phyloP scores from a whole-genome alignment of 2,797 vertebrate species.

The Jordanella pulchra region DNA sequence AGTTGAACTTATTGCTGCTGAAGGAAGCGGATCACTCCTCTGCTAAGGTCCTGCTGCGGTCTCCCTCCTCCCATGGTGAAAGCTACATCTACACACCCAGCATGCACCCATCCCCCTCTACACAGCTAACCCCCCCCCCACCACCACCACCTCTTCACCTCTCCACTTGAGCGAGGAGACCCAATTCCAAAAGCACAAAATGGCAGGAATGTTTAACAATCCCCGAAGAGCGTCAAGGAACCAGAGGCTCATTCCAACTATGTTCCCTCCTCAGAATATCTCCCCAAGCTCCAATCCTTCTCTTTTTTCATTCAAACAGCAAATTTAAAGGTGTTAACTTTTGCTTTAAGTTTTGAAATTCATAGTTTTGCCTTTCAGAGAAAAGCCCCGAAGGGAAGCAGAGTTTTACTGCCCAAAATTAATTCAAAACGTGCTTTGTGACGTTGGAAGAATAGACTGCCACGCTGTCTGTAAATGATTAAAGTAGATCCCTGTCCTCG shows the following conservation, averaged over 20 bases:
- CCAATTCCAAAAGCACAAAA: slow-evolving; percentile 80
- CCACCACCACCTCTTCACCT: slow-evolving; percentile 64
- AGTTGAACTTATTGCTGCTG: slow-evolving; percentile 56
- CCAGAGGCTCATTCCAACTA: slow-evolving; percentile 29
- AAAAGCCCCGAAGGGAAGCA: slow-evolving; percentile 64
- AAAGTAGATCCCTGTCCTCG: slow-evolving; percentile 56
- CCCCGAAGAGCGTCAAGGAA: slow-evolving; percentile 62
- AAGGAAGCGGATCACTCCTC: slow-evolving; percentile 58
- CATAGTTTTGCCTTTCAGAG: slow-evolving; percentile 48
- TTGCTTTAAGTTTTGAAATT: slow-evolving; percentile 62
- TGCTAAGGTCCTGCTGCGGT: slow-evolving; percentile 61
- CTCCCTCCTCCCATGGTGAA: slow-evolving; percentile 35
- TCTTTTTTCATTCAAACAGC: slow-evolving; percentile 28
- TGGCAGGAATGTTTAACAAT: slow-evolving; percentile 81
- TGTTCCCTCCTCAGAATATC: not conserved
- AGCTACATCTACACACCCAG: slow-evolving; percentile 45
- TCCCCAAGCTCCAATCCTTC: slow-evolving; percentile 23
- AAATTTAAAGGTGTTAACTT: slow-evolving; percentile 36
- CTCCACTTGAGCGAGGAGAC: slow-evolving; percentile 73
- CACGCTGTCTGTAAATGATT: slow-evolving; percentile 71
- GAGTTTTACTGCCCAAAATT: slow-evolving; percentile 60
- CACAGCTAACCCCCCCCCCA: slow-evolving; percentile 45
- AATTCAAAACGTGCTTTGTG: slow-evolving; percentile 68
- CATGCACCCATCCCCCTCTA: slow-evolving; percentile 63
- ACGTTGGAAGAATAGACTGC: slow-evolving; percentile 62